These are phyloP conservation scores for Theonella swinhoei DNA, from an alignment of 37 sponge, comb jelly and placozoan species.

Conservation along the genomic window DNA sequence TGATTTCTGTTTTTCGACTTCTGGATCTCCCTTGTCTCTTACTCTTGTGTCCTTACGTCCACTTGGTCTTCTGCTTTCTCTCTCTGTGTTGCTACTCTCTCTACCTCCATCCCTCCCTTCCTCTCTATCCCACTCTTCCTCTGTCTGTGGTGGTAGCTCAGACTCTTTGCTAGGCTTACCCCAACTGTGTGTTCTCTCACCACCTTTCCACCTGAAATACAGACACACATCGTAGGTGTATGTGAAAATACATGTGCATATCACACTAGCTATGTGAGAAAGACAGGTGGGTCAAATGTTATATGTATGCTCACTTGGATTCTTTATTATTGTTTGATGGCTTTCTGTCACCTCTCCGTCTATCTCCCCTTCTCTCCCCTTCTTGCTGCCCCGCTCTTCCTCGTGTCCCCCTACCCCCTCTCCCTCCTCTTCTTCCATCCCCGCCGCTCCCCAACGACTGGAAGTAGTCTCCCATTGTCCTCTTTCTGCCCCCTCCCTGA, in stretches of 20 bases:
- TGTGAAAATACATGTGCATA: neutral
- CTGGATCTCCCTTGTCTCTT: too few relatives aligned
- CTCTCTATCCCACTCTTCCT: neutral
- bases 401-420: neutral
- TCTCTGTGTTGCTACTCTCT: neutral
- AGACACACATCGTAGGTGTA: neutral
- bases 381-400: conserved; percentile 1
- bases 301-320: too few relatives aligned
- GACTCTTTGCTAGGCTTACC: neutral
- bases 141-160: neutral
- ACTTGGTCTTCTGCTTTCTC: conserved; percentile 3
- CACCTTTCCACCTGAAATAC: neutral
- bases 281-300: too few relatives aligned
- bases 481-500: neutral
- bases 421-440: conserved; percentile 8
- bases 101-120: neutral
- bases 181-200: neutral
- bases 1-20: neutral
- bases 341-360: neutral
- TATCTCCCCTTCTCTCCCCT: neutral
- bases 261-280: too few relatives aligned
- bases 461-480: too few relatives aligned
- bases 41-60: neutral
- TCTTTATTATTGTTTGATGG: too few relatives aligned
- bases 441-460: too few relatives aligned